A percentile compares a stretch with the other conserved stretches of the same genome.
These are phyloP conservation scores for Acronicta aceris DNA, from an alignment of 2,888 invertebrate genomes.

Conservation along the genomic window DNA sequence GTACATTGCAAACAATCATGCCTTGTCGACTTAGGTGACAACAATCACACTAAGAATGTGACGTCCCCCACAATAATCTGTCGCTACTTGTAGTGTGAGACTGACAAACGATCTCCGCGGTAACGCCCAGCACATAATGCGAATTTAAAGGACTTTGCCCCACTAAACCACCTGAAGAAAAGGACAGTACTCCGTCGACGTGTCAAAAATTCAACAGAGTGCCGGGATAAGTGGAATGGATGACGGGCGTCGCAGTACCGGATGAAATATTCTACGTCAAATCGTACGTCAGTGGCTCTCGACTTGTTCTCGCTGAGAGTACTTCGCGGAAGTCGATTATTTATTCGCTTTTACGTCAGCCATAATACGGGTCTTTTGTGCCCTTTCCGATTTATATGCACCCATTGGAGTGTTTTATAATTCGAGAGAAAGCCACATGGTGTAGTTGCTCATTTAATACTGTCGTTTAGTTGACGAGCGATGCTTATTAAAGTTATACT, in stretches of 20 bases:
- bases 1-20: constrained; percentile 39
- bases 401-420: constrained; percentile 69
- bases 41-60: constrained; percentile 43
- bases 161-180: constrained; percentile 84
- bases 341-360: constrained; percentile 85
- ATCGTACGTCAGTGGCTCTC: constrained; percentile 87
- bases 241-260: constrained; percentile 79
- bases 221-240: constrained; percentile 88
- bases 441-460: constrained; percentile 59
- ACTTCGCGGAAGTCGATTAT: constrained; percentile 86
- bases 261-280: constrained; percentile 88
- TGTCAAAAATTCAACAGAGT: constrained; percentile 88
- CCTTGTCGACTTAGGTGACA: constrained; percentile 48
- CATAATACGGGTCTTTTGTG: constrained; percentile 80
- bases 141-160: constrained; percentile 82
- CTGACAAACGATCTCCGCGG: constrained; percentile 66
- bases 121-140: constrained; percentile 68
- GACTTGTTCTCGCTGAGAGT: constrained; percentile 84
- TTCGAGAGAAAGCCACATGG: constrained; percentile 49
- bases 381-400: constrained; percentile 77
- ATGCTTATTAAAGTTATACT: neutral
- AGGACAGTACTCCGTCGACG: constrained; percentile 79
- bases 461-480: constrained; percentile 39
- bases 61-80: constrained; percentile 56
- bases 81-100: constrained; percentile 57